phyloP scores from a whole-genome alignment of 1,140 invertebrate genomes.

The Drosophila mojavensis region DNA sequence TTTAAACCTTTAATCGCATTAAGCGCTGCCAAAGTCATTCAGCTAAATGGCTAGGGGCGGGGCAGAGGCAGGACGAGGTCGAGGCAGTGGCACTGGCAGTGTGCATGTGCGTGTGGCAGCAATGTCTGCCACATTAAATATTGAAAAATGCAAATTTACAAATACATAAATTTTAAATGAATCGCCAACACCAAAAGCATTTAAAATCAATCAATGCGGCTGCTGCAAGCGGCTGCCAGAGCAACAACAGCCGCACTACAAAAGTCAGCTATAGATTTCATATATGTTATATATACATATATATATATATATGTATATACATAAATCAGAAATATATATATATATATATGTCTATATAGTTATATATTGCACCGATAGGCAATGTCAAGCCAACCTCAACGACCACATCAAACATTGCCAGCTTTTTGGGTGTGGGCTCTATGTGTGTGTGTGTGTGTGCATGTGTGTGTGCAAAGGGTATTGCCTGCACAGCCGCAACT shows the following conservation, averaged over 20 bases:
- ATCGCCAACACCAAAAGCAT: slow-evolving; percentile 73
- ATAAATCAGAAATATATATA: background rate
- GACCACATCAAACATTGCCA: slow-evolving; percentile 39
- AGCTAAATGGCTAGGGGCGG: background rate
- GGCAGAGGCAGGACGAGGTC: background rate
- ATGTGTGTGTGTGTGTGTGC: slow-evolving; percentile 1
- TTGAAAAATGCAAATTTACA: slow-evolving; percentile 78
- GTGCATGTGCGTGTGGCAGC: slow-evolving; percentile 5
- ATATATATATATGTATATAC: slow-evolving; percentile 10
- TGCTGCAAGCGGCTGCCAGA: slow-evolving; percentile 11
- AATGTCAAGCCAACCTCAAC: slow-evolving; percentile 26
- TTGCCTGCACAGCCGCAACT: slow-evolving; percentile 6
- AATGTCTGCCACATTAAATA: slow-evolving; percentile 67
- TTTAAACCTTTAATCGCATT: slow-evolving; percentile 82
- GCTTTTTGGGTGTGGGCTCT: background rate
- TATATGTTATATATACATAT: slow-evolving; percentile 7
- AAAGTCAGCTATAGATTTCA: slow-evolving; percentile 3
- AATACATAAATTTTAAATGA: slow-evolving; percentile 75
- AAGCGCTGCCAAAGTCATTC: slow-evolving; percentile 68
- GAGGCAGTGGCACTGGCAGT: too few species aligned
- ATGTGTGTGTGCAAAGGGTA: slow-evolving; percentile 20
- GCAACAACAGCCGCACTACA: slow-evolving; percentile 26
- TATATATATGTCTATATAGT: background rate
- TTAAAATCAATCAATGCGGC: slow-evolving; percentile 74
- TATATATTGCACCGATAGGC: slow-evolving; percentile 19